Percentiles rank a stretch among this genome's conserved stretches.
phyloP scores from a whole-genome alignment of 2,797 vertebrate genomes.

The Melanotaenia parkinsoni region DNA sequence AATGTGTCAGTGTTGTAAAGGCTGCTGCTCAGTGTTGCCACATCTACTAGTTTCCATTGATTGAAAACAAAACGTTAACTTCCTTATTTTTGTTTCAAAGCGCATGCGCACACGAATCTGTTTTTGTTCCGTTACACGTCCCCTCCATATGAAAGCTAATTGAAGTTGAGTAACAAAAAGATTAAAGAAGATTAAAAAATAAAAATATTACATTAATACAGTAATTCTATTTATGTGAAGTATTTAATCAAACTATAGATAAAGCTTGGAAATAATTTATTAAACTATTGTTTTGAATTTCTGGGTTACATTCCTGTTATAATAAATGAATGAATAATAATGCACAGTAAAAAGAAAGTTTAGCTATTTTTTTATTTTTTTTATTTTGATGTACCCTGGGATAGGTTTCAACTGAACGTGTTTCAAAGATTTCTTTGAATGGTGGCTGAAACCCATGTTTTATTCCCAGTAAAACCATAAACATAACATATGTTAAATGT shows the following conservation, averaged over 20 bases:
- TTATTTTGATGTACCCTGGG: too few relatives aligned
- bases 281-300: neutral
- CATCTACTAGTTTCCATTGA: constrained; percentile 34
- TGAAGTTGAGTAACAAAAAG: neutral
- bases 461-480: too few relatives aligned
- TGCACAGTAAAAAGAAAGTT: neutral
- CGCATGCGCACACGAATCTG: constrained; percentile 54
- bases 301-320: neutral
- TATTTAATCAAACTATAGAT: neutral
- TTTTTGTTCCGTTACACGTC: neutral
- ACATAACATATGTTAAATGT: too few relatives aligned
- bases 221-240: neutral
- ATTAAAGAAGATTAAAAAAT: too few relatives aligned
- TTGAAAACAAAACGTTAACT: constrained; percentile 32
- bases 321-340: neutral
- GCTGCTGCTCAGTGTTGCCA: neutral
- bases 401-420: too few relatives aligned
- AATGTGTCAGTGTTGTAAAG: neutral
- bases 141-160: neutral
- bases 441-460: too few relatives aligned
- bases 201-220: too few relatives aligned
- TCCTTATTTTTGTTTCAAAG: constrained; percentile 50
- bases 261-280: neutral
- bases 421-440: too few relatives aligned
- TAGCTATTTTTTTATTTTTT: too few relatives aligned